Evolutionary conservation across 2,888 invertebrate species (phyloP).

Genomic region (Scaptomyza polygonia): DNA sequence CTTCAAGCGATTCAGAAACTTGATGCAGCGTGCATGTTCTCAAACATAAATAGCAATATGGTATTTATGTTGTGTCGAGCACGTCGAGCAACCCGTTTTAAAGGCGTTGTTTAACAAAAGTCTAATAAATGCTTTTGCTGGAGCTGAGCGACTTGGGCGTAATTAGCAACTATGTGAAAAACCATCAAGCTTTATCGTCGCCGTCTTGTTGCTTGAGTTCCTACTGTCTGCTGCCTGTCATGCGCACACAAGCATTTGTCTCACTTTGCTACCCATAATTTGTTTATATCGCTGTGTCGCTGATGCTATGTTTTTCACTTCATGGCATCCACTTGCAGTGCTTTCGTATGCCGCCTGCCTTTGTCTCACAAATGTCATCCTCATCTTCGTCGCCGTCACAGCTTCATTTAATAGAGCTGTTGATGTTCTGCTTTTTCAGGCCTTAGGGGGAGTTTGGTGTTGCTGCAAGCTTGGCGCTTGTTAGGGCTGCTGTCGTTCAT

Average conservation of each 20-base stretch:
- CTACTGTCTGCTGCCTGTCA: neutral
- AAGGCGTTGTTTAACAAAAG: neutral
- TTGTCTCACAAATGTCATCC: constrained; percentile 27
- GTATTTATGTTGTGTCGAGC: too few relatives aligned
- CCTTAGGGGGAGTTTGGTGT: constrained; percentile 71
- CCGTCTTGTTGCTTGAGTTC: constrained; percentile 25
- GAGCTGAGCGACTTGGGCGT: constrained; percentile 56
- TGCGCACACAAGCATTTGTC: constrained; percentile 64
- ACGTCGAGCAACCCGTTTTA: neutral
- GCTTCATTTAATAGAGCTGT: constrained; percentile 75
- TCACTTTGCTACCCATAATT: constrained; percentile 78
- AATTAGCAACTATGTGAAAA: constrained; percentile 68
- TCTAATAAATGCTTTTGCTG: constrained; percentile 10
- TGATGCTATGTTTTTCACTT: constrained; percentile 21
- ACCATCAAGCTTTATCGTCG: constrained; percentile 37
- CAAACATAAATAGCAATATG: too few relatives aligned
- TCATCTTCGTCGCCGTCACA: constrained; percentile 27
- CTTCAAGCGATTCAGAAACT: too few relatives aligned
- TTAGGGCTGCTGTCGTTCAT: constrained; percentile 18
- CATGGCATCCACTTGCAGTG: constrained; percentile 26
- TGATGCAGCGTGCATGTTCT: too few relatives aligned
- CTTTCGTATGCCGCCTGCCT: constrained; percentile 36
- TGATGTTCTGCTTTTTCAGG: constrained; percentile 74
- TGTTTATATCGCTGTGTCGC: constrained; percentile 68
- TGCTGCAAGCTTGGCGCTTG: constrained; percentile 31